A percentile compares a stretch with the other conserved stretches of the same genome.
These are phyloP conservation scores for Parazoanthus swiftii DNA, from an alignment of 92 coral and sea anemone genomes.

Conservation along the genomic window DNA sequence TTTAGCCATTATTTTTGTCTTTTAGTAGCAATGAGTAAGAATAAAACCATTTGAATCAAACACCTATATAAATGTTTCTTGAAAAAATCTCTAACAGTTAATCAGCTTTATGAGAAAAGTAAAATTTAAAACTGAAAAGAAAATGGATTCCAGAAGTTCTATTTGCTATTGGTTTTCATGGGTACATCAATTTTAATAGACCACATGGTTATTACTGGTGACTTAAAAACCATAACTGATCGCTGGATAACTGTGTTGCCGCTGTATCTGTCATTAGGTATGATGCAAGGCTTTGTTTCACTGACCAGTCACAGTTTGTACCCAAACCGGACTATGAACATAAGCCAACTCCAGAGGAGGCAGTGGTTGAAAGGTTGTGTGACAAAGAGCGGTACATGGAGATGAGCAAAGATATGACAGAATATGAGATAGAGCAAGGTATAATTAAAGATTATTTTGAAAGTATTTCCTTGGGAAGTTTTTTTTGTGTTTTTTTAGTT, in stretches of 20 bases:
- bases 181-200: too few species aligned
- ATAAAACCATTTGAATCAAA: too few species aligned
- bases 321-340: constrained; percentile 39
- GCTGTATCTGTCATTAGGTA: constrained; percentile 58
- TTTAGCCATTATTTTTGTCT: too few species aligned
- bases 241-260: not conserved
- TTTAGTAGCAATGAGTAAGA: too few species aligned
- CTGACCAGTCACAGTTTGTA: constrained; percentile 81
- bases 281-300: constrained; percentile 89
- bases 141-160: too few species aligned
- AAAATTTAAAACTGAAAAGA: too few species aligned
- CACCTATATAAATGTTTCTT: too few species aligned
- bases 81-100: too few species aligned
- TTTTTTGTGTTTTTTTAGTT: not conserved
- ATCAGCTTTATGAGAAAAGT: too few species aligned
- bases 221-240: not conserved
- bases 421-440: constrained; percentile 79
- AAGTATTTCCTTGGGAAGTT: too few species aligned
- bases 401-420: constrained; percentile 64
- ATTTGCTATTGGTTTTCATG: too few species aligned
- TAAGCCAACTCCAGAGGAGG: constrained; percentile 65
- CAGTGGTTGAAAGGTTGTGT: constrained; percentile 74
- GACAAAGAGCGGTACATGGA: constrained; percentile 94
- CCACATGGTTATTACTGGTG: too few species aligned
- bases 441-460: not conserved